Conservation (phyloP, 2,113 vertebrate genomes). For the Datnioides undecimradiatus region DNA sequence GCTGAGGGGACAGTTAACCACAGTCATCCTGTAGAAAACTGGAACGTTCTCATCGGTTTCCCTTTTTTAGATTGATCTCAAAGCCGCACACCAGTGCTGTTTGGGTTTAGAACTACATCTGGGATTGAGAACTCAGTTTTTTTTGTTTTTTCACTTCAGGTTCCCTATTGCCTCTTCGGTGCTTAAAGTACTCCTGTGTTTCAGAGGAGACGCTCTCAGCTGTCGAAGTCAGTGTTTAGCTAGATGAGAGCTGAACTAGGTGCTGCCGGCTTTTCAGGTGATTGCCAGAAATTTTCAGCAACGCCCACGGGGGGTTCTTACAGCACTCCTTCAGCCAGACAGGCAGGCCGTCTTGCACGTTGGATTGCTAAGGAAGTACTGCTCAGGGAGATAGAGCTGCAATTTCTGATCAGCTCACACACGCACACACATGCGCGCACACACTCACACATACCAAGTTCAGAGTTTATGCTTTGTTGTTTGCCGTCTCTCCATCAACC, state of each 20-base stretch:
- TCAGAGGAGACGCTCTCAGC: constrained; percentile 12
- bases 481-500: neutral
- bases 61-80: neutral
- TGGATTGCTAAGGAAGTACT: constrained; percentile 3
- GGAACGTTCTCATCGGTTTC: neutral
- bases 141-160: neutral
- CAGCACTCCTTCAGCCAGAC: constrained; percentile 2
- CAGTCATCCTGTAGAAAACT: neutral
- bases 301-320: constrained; percentile 3
- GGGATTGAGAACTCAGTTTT: neutral
- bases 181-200: neutral
- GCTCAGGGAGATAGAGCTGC: neutral
- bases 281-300: constrained; percentile 25
- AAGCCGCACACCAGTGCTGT: neutral
- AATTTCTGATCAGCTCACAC: neutral
- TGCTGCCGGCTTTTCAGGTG: constrained; percentile 7
- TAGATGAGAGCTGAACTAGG: constrained; percentile 6
- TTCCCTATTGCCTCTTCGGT: neutral
- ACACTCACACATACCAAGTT: constrained; percentile 6
- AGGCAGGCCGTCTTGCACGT: neutral
- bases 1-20: neutral
- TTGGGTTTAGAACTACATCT: neutral
- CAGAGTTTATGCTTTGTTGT: neutral
- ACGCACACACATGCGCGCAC: neutral
- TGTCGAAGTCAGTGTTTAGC: constrained; percentile 4